Percentiles rank a stretch among this genome's conserved stretches.
Evolutionary conservation across 1,140 invertebrate species (phyloP).

Genomic region (Tetramorium alpestre): DNA sequence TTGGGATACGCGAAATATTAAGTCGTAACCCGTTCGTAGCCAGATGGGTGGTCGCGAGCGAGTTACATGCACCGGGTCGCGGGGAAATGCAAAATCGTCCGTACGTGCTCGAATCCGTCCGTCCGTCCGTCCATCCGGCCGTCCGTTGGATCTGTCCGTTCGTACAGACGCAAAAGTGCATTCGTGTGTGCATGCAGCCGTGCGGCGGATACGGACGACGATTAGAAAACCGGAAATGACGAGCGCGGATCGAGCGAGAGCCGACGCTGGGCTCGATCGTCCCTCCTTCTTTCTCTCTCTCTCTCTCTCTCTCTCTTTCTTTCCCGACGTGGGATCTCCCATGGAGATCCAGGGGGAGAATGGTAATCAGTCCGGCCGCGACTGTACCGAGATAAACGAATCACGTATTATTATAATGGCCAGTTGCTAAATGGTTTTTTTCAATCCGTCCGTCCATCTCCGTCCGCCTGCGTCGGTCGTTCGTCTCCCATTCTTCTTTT

Average conservation of each 20-base stretch:
- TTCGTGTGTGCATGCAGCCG: slow-evolving; percentile 71
- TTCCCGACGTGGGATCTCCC: slow-evolving; percentile 28
- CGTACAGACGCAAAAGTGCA: slow-evolving; percentile 62
- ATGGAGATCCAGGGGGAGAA: slow-evolving; percentile 44
- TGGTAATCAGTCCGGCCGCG: slow-evolving; percentile 60
- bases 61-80: slow-evolving; percentile 47
- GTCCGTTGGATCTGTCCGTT: neutral
- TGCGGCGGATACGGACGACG: slow-evolving; percentile 71
- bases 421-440: slow-evolving; percentile 86
- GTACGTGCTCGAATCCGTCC: slow-evolving; percentile 50
- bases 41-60: slow-evolving; percentile 53
- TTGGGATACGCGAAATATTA: slow-evolving; percentile 52
- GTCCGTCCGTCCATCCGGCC: neutral
- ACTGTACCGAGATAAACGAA: slow-evolving; percentile 84
- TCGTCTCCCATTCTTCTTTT: slow-evolving; percentile 48
- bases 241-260: slow-evolving; percentile 18
- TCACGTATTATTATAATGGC: slow-evolving; percentile 86
- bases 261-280: slow-evolving; percentile 22
- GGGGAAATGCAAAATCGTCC: slow-evolving; percentile 72
- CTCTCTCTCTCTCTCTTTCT: neutral
- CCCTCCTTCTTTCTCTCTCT: neutral
- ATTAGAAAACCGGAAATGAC: slow-evolving; percentile 47
- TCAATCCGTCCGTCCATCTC: slow-evolving; percentile 83
- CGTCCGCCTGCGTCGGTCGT: slow-evolving; percentile 64
- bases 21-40: slow-evolving; percentile 50